Evolutionary conservation across 2,888 invertebrate species (phyloP).

Genomic region (Selenia dentaria): DNA sequence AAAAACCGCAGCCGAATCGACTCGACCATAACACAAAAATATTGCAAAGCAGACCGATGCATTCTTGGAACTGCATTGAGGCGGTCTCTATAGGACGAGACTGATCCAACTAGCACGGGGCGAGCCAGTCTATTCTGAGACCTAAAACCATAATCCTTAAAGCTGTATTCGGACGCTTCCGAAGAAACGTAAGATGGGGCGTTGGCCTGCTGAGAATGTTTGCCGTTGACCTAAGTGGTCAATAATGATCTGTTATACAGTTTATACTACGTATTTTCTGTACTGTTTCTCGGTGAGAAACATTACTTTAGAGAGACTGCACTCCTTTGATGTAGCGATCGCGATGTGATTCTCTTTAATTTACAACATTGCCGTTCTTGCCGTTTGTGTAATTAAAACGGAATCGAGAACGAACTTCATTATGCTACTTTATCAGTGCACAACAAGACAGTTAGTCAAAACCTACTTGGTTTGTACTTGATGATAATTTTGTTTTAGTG

Average conservation of each 20-base stretch:
- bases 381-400: constrained; percentile 68
- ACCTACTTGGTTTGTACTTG: constrained; percentile 51
- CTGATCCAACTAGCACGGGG: constrained; percentile 49
- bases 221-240: constrained; percentile 80
- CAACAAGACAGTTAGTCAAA: constrained; percentile 71
- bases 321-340: constrained; percentile 40
- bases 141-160: constrained; percentile 42
- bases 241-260: constrained; percentile 80
- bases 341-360: constrained; percentile 39
- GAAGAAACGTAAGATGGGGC: constrained; percentile 62
- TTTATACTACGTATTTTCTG: constrained; percentile 63
- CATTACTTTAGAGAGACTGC: constrained; percentile 44
- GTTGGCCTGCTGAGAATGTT: constrained; percentile 81
- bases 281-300: constrained; percentile 55
- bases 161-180: constrained; percentile 49
- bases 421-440: constrained; percentile 74
- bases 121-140: constrained; percentile 48
- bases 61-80: constrained; percentile 79
- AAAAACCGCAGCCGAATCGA: constrained; percentile 53
- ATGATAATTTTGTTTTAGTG: constrained; percentile 58
- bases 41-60: constrained; percentile 77
- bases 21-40: constrained; percentile 65
- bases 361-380: constrained; percentile 41
- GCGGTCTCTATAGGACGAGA: constrained; percentile 61
- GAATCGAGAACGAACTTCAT: constrained; percentile 68